These are phyloP conservation scores for Drosophila elegans DNA, from an alignment of 1,140 invertebrate species.

Conservation along the genomic window DNA sequence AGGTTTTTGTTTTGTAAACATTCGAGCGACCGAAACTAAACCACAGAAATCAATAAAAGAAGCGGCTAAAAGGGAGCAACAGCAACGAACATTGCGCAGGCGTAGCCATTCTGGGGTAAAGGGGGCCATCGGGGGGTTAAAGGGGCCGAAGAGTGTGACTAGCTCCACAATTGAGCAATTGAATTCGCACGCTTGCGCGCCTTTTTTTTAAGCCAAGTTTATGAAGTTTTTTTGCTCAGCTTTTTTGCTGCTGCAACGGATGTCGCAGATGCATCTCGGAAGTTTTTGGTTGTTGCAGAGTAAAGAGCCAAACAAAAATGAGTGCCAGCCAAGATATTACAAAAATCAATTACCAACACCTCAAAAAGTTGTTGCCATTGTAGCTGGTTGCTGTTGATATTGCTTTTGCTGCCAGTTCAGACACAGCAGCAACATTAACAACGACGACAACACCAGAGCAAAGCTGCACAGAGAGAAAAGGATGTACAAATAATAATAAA, in stretches of 20 bases:
- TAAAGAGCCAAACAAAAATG: conserved; percentile 69
- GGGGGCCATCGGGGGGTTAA: not conserved
- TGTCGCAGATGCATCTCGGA: conserved; percentile 81
- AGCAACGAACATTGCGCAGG: conserved; percentile 64
- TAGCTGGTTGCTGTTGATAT: conserved; percentile 38
- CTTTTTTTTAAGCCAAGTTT: conserved; percentile 63
- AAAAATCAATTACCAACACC: conserved; percentile 84
- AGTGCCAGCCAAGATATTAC: conserved; percentile 81
- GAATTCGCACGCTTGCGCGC: conserved; percentile 83
- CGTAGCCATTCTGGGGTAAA: conserved; percentile 34
- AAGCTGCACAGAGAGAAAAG: conserved; percentile 15
- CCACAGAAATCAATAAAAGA: conserved; percentile 82
- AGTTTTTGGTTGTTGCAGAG: conserved; percentile 58
- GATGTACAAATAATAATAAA: not conserved
- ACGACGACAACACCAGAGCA: conserved; percentile 49
- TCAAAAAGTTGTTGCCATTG: conserved; percentile 73
- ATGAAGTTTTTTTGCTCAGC: conserved; percentile 21
- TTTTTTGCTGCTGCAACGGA: conserved; percentile 53
- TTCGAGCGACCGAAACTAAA: conserved; percentile 51
- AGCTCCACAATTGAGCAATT: conserved; percentile 77
- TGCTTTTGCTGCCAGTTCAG: conserved; percentile 38
- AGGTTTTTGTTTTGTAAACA: conserved; percentile 46
- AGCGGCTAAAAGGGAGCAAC: conserved; percentile 66
- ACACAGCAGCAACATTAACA: conserved; percentile 70
- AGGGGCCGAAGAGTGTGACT: conserved; percentile 30